Evolutionary conservation across 2,113 vertebrate species (phyloP).

Genomic region (Nibea albiflora): DNA sequence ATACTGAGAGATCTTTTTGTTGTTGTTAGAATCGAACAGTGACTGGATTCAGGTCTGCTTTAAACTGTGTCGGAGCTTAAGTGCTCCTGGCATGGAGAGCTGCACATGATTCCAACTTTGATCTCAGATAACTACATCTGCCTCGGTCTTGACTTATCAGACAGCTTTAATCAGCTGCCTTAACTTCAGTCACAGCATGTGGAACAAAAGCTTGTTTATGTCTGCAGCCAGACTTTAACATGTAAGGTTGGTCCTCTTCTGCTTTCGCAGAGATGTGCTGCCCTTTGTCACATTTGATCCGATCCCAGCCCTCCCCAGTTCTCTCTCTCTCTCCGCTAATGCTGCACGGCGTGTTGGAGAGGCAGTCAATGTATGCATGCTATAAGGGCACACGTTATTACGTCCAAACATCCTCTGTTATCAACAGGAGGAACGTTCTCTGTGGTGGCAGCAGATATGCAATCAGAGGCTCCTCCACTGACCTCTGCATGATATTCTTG

Average conservation of each 20-base stretch:
- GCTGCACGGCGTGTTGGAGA: constrained; percentile 33
- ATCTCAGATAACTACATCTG: constrained; percentile 62
- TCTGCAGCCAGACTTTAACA: constrained; percentile 35
- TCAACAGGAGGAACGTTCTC: constrained; percentile 66
- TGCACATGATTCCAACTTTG: constrained; percentile 62
- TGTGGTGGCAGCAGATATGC: constrained; percentile 53
- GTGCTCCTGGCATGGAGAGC: constrained; percentile 57
- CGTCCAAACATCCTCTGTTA: constrained; percentile 53
- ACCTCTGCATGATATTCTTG: constrained; percentile 48
- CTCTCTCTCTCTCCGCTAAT: constrained; percentile 28
- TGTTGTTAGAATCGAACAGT: constrained; percentile 14
- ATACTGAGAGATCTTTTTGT: constrained; percentile 13
- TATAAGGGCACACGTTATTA: constrained; percentile 62
- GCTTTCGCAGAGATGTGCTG: constrained; percentile 9
- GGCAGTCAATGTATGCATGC: constrained; percentile 56
- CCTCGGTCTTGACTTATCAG: constrained; percentile 57
- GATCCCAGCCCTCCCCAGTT: not conserved
- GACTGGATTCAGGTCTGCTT: constrained; percentile 46
- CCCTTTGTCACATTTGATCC: constrained; percentile 41
- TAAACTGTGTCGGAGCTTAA: constrained; percentile 51
- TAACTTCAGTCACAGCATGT: constrained; percentile 21
- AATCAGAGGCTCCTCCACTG: constrained; percentile 25
- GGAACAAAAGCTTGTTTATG: constrained; percentile 46
- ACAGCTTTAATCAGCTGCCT: constrained; percentile 59
- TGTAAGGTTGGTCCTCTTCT: constrained; percentile 16